Evolutionary conservation across 2,888 invertebrate genomes (phyloP).

Genomic region (Oxycera nigricornis): DNA sequence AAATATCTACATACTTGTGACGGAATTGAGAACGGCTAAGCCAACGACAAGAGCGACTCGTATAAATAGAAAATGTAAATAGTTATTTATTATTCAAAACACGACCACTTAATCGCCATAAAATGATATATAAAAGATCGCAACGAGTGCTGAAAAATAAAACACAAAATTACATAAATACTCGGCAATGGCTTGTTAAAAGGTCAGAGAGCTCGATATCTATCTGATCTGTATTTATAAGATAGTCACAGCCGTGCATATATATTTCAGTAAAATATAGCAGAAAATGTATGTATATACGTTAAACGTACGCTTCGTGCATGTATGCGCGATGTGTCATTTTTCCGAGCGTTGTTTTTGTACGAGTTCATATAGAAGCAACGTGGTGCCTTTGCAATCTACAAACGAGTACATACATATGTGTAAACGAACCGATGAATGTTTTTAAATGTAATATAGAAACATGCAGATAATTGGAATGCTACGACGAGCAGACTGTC

Average conservation of each 20-base stretch:
- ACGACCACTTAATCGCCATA: conserved; percentile 20
- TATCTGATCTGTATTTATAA: background rate
- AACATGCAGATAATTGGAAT: conserved; percentile 25
- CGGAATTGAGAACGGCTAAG: too few relatives aligned
- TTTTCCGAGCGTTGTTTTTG: too few relatives aligned
- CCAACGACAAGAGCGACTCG: background rate
- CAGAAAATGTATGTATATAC: too few relatives aligned
- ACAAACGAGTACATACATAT: too few relatives aligned
- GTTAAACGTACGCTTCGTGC: too few relatives aligned
- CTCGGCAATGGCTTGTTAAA: conserved; percentile 33
- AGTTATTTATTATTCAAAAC: conserved; percentile 26
- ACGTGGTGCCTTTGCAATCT: too few relatives aligned
- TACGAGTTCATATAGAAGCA: too few relatives aligned
- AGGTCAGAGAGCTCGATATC: conserved; percentile 21
- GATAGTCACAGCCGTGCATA: background rate
- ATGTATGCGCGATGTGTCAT: too few relatives aligned
- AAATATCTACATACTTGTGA: background rate
- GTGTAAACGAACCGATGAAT: too few relatives aligned
- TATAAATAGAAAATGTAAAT: conserved; percentile 22
- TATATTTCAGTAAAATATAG: background rate
- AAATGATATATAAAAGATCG: background rate
- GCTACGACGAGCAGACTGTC: conserved; percentile 4
- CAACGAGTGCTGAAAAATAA: conserved; percentile 10
- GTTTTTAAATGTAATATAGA: conserved; percentile 6
- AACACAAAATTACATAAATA: conserved; percentile 30